Evolutionary conservation across 2,888 invertebrate species (phyloP), one percentile per base, ranked within the genome.

Genomic region (Agrotis segetum): DNA sequence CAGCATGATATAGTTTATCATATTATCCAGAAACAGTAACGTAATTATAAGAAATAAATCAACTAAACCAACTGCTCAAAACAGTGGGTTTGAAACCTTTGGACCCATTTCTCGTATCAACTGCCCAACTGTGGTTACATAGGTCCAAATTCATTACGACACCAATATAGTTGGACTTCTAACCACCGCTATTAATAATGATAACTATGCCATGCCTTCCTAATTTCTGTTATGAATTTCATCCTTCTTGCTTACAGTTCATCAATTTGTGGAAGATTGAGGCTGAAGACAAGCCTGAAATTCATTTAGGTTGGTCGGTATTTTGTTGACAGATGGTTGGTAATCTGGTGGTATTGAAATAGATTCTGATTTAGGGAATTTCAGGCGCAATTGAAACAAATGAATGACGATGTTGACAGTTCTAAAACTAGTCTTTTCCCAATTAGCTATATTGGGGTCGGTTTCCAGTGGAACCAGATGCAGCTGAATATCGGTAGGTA

Each of bases 101-200:
- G 49, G 44, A 24, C 21, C 46, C 11, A 62, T 58, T 52, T 40
- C 53, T 74, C 53, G 13, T 50, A 62, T 34, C 24, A 64, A 75
- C n/a, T 59, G 65, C 61, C 24, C 83, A 74, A 73, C 50, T 66
- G 61, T 55, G 75, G 67, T 65, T 50, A 58, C 44, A 61, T 29
- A 55, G 60, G 47, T 49, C 66, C 46, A 68, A 74, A 81, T 81
- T 68, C 64, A 79, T 81, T 74, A 86, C 87, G 85, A 85, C 88
- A 88, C 87, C 87, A 87, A 88, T 89, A 88, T 88, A 85, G 78
- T 86, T 84, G 73, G 85, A 89, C 87, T 86, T 40, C 68, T 69
- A 75, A 75, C 83, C 71, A 72, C 29, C 44, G 46, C 61, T 74
- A 77, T 81, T 84, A 79, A 84, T 84, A 75, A 78, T 70, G 68